Evolutionary conservation across 2,888 invertebrate species (phyloP).

Genomic region (Salticus scenicus): DNA sequence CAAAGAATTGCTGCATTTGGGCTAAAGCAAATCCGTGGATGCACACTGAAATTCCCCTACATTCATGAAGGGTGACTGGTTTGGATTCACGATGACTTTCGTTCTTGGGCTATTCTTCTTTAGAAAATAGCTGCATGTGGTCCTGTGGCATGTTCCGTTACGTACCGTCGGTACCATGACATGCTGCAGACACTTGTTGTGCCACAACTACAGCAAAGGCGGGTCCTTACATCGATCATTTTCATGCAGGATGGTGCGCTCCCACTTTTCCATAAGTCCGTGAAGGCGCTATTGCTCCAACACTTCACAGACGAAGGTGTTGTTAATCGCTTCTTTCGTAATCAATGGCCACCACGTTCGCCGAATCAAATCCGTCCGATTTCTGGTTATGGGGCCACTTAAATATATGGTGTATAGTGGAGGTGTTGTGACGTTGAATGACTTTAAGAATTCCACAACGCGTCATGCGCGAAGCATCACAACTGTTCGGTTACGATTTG

Average conservation of each 20-base stretch:
- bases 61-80: neutral
- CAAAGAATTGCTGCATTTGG: neutral
- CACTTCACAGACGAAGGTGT: no score
- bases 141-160: conserved; percentile 1
- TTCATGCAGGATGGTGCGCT: neutral
- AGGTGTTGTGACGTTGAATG: neutral
- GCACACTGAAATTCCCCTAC: no score
- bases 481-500: no score
- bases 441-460: neutral
- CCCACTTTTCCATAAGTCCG: neutral
- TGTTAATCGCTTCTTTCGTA: no score
- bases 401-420: no score
- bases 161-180: no score
- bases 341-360: neutral
- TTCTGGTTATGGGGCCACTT: no score
- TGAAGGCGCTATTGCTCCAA: neutral
- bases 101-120: neutral
- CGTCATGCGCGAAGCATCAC: neutral
- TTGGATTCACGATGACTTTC: neutral
- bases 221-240: no score
- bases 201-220: no score
- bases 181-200: no score
- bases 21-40: neutral
- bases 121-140: neutral
- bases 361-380: neutral